Conservation (phyloP, 1,140 invertebrate species). For the Bactericera cockerelli region DNA sequence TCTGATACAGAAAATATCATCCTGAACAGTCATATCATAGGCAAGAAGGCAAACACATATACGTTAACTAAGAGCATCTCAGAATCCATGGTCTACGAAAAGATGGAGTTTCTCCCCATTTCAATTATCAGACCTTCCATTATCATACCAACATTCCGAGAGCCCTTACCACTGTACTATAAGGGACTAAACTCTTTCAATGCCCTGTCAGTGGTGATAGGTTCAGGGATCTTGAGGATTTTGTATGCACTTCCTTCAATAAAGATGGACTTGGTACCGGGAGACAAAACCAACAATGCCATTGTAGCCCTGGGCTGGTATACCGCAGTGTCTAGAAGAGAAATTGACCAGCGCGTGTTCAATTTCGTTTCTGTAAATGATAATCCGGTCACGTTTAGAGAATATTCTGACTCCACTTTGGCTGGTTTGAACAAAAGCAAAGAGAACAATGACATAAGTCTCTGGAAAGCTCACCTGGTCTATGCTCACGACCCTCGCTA, state of each 20-base stretch:
- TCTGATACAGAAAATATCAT: background rate
- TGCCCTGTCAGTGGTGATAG: background rate
- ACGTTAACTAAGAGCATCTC: conserved; percentile 49
- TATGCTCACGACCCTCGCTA: background rate
- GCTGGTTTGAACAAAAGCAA: background rate
- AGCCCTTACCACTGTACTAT: background rate
- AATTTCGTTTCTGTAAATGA: background rate
- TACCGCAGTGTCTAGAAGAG: background rate
- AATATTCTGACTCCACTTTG: background rate
- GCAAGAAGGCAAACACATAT: conserved; percentile 49
- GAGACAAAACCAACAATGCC: background rate
- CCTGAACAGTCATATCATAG: conserved; percentile 24
- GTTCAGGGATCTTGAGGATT: background rate
- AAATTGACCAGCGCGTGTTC: background rate
- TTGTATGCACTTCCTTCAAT: background rate
- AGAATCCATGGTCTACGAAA: conserved; percentile 37
- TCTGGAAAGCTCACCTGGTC: background rate
- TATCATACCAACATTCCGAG: conserved; percentile 26
- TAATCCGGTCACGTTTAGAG: background rate
- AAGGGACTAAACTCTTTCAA: background rate
- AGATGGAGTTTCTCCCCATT: conserved; percentile 39
- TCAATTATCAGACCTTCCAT: conserved; percentile 37
- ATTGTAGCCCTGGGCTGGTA: background rate
- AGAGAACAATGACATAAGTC: background rate
- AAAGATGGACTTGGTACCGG: background rate